Base-by-base conservation (phyloP, 30 jellyfish, hydroid and myxozoan genomes). In the Pseudorhiza aurosa region DNA sequence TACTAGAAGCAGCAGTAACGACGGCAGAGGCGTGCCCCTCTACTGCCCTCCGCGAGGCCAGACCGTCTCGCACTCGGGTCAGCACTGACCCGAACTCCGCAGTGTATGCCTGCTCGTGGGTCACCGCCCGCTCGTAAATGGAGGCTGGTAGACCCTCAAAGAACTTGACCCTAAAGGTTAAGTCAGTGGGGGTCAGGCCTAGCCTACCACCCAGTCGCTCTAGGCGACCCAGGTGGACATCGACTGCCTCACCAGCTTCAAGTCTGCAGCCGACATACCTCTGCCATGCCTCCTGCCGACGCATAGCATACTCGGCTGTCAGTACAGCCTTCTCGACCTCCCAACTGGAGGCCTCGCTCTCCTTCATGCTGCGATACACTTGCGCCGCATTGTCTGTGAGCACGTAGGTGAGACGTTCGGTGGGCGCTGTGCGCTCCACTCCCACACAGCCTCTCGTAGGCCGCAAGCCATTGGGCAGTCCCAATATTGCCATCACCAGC, bases 221-320 rank as follows among this genome's bases (percentile, higher is more conserved):
- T 0, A 46, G 15, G 19, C 19, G 27, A 29, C 62, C 78, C 68
- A 64, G 55, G 25, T 64, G 31, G 0, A 35, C 78, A 31, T 64
- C 78, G 21, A 64, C 78, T 64, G 78, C 31, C 78, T 32, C 59
- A 33, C 78, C 78, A 10, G 58, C 78, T 33, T 64, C 78, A 3
- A 64, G 55, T 64, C n/a, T n/a, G n/a, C n/a, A n/a, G n/a, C n/a
- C n/a, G n/a, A n/a, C n/a, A n/a, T n/a, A n/a, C n/a, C n/a, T 42
- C 11, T 17, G 55, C 11, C 55, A 42, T 42, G 55, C 11, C 55
- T 42, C 55, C 55, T 42, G 55, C 55, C 55, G 15, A 42, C 11
- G 55, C 55, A 42, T 42, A 42, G 55, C 55, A 42, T 42, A 42
- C 55, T 42, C 55, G 15, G 55, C 55, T 42, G 55, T 42, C 55